Evolutionary conservation across 2,113 vertebrate genomes (phyloP).

Genomic region (Caretta caretta): DNA sequence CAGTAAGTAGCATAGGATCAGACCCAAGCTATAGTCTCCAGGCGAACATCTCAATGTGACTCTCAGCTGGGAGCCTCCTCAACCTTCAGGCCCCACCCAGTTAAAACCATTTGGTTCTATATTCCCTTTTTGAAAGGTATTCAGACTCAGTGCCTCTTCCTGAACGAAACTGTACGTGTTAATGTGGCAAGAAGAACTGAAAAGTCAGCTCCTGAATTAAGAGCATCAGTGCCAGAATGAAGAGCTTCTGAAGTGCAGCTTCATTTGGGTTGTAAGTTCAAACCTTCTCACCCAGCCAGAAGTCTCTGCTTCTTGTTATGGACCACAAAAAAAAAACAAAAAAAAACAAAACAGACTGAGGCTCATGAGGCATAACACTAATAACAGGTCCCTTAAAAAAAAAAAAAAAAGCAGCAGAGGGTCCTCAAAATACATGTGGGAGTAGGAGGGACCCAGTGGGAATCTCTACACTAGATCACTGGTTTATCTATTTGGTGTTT

Average conservation of each 20-base stretch:
- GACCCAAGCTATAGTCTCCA: not conserved
- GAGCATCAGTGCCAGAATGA: not conserved
- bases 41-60: not conserved
- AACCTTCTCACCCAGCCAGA: not conserved
- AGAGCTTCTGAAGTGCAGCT: not conserved
- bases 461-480: not conserved
- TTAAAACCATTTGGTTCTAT: not conserved
- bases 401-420: not conserved
- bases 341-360: not conserved
- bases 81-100: not conserved
- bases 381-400: not conserved
- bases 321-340: not conserved
- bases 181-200: not conserved
- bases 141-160: not conserved
- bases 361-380: not conserved
- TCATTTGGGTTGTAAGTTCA: fast-evolving
- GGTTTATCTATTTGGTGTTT: not conserved
- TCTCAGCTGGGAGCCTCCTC: fast-evolving
- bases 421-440: not conserved
- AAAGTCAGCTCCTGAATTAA: not conserved
- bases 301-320: not conserved
- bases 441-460: not conserved
- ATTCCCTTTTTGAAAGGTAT: not conserved
- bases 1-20: not conserved
- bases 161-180: not conserved